These are phyloP conservation scores for Heterodera schachtii DNA, from an alignment of 1,140 invertebrate species.

Conservation along the genomic window DNA sequence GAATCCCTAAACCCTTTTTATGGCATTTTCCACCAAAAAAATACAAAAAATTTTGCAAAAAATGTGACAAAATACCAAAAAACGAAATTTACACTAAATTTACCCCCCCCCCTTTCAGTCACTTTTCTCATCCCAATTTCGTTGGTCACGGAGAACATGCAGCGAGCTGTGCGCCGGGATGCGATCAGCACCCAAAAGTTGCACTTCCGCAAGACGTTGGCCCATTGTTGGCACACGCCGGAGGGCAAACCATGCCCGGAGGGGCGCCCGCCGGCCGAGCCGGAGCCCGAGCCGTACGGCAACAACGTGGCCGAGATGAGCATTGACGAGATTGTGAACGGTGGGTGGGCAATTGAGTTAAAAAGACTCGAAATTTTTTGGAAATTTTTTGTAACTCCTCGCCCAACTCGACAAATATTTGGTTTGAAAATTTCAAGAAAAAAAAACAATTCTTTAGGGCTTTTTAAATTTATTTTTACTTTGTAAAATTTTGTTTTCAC, in stretches of 20 bases:
- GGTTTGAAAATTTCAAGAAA: too few relatives aligned
- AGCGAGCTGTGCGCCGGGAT: conserved; percentile 79
- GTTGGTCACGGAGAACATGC: conserved; percentile 98
- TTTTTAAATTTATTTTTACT: too few relatives aligned
- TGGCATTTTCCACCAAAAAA: too few relatives aligned
- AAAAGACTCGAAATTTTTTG: too few relatives aligned
- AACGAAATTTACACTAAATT: too few relatives aligned
- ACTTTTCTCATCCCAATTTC: conserved; percentile 97
- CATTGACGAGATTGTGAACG: conserved; percentile 95
- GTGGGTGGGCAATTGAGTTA: conserved; percentile 69
- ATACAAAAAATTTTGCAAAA: too few relatives aligned
- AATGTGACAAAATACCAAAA: too few relatives aligned
- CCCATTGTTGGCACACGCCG: conserved; percentile 63
- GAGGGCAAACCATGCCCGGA: conserved; percentile 54
- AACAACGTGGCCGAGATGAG: conserved; percentile 74
- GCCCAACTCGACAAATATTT: too few relatives aligned
- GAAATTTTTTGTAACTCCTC: too few relatives aligned
- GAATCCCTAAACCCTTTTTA: too few relatives aligned
- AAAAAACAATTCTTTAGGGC: too few relatives aligned
- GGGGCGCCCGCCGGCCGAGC: conserved; percentile 39
- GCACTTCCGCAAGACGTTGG: conserved; percentile 70
- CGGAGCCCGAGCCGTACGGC: conserved; percentile 45
- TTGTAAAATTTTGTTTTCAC: background rate
- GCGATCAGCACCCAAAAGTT: conserved; percentile 82
- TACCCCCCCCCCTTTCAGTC: conserved; percentile 69